Evolutionary conservation across 2,113 vertebrate genomes (phyloP), one percentile per base, ranked within the genome.

Genomic region (Eulemur rufifrons): DNA sequence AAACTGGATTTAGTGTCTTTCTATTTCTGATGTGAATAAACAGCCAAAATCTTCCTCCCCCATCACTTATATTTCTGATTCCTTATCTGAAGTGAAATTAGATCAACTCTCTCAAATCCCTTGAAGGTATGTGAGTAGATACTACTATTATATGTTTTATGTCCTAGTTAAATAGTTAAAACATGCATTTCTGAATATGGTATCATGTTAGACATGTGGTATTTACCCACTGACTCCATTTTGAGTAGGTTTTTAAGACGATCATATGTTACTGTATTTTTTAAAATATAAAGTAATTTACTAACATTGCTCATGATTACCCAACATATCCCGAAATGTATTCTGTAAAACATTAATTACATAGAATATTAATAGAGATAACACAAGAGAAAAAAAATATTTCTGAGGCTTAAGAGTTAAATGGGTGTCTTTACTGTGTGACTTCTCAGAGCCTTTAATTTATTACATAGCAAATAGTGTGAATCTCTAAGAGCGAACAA

Each of bases 241-340:
- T 76, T 91, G 7, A 85, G 32, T 64, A 88, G 6, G 11, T 42
- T 85, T 92, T 95, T 78, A 45, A 68, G 56, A 81, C 20, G 25
- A 52, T 66, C 61, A 59, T 17, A n/a, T 6, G 64, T 69, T 74
- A 61, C 3, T 69, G 14, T 23, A 12, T 21, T 77, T 80, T 94
- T 56, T 7, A 45, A 92, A 90, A 85, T 74, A 45, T 27, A 69
- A 85, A 90, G 52, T 71, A n/a, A 23, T 69, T 86, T 69, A 64
- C 3, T 45, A 34, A 91, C 34, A 59, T 18, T 64, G 32, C 8
- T 95, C 15, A 39, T 93, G 39, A 45, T 56, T 84, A 77, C 63
- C 82, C 37, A 91, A 39, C 5, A 69, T 85, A 94, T 90, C 15
- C 71, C 50, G 66, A 96, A 89, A 95, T 59, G 14, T 17, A 66